Evolutionary conservation across 2,113 vertebrate genomes (phyloP), one percentile per base, ranked within the genome.

Genomic region (Fulica atra): DNA sequence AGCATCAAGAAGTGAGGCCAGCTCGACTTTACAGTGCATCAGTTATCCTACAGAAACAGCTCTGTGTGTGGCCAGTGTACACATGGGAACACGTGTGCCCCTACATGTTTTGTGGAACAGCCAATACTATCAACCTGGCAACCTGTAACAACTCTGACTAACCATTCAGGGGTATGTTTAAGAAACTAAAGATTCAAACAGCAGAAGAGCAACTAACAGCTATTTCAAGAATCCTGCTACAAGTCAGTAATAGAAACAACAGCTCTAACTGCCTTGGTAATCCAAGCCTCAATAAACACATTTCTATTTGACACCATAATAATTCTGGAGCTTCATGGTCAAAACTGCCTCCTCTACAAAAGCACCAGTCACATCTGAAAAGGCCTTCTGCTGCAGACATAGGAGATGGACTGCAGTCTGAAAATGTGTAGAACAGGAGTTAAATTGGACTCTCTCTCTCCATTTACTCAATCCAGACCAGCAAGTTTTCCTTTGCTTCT

Each of bases 11-110:
- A 90, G 15, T 31, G 40, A 42, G 65, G 65, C 14, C n/a, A n/a
- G 36, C 24, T 66, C 1, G 0, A 53, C 40, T n/a, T 61, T 2
- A 28, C 46, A 65, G 16, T 2, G 13, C 56, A 54, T 24, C 65
- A 50, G 31, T 33, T 25, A 77, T 2, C 42, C 24, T 1, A 42
- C 16, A 68, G 40, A 5, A 76, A 46, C 59, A 76, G 42, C 38
- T 69, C 50, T 44, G 13, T 0, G 0, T n/a, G 26, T 40, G 15
- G 57, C 61, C 2, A 1, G 42, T 0, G 0, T 15, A 40, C 31
- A 38, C 2, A 0, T 1, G 8, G 64, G 50, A 72, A 16, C 26
- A 54, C n/a, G 26, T 0, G 4, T 15, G 24, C 44, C 51, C 64
- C 36, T 40, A 15, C 46, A 21, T 31, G 1, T 61, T 17, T 36